These are phyloP conservation scores for Tiliacea citrago DNA, from an alignment of 2,888 invertebrate genomes.

Conservation along the genomic window DNA sequence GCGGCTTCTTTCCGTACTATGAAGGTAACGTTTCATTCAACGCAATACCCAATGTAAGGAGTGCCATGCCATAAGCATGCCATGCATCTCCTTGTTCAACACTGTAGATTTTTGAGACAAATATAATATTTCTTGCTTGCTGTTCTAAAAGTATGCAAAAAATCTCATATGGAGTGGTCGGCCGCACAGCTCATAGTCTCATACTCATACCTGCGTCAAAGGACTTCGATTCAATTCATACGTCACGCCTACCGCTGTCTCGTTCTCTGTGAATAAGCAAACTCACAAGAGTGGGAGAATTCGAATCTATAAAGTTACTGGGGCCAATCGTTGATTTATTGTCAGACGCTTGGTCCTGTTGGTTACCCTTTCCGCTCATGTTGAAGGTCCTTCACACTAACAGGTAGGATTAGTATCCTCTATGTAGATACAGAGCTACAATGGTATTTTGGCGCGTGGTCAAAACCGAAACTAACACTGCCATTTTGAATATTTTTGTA, in stretches of 20 bases:
- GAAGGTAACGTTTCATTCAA: constrained; percentile 67
- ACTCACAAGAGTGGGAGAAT: too few relatives aligned
- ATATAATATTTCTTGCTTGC: neutral
- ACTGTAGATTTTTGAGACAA: neutral
- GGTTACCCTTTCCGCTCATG: too few relatives aligned
- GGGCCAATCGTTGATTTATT: neutral
- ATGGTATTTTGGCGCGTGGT: too few relatives aligned
- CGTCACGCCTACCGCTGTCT: neutral
- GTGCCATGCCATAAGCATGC: too few relatives aligned
- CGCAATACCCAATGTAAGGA: constrained; percentile 46
- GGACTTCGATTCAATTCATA: neutral
- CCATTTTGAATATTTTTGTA: too few relatives aligned
- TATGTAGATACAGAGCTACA: too few relatives aligned
- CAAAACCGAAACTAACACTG: too few relatives aligned
- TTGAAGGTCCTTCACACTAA: too few relatives aligned
- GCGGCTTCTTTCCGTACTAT: constrained; percentile 67
- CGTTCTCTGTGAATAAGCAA: neutral
- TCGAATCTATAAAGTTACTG: too few relatives aligned
- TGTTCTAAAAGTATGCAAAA: neutral
- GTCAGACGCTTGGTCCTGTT: neutral
- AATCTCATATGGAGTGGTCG: neutral
- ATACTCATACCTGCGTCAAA: neutral
- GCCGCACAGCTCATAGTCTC: neutral
- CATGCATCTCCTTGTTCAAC: neutral
- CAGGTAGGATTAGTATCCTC: too few relatives aligned